A percentile compares a stretch with the other conserved stretches of the same genome.
Evolutionary conservation across 2,888 invertebrate species (phyloP).

Genomic region (Ennomos fuscantarius): DNA sequence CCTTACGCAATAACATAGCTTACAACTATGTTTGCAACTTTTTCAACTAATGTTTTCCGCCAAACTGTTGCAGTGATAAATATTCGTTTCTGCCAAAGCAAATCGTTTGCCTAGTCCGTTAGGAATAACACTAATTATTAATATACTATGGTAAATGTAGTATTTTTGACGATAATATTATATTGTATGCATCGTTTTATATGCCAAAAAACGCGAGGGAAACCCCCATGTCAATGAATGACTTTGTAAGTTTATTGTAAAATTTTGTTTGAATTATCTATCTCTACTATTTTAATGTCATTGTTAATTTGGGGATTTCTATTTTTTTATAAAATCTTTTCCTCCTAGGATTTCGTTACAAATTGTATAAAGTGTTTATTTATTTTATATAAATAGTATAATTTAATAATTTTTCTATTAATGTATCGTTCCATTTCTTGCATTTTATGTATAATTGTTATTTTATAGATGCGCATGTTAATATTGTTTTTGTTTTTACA

Average conservation of each 20-base stretch:
- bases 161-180: conserved; percentile 44
- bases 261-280: conserved; percentile 6
- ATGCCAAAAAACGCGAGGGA: conserved; percentile 39
- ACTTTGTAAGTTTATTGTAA: conserved; percentile 16
- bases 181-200: conserved; percentile 44
- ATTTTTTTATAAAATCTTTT: conserved; percentile 42
- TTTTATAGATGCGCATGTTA: conserved; percentile 77
- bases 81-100: conserved; percentile 38
- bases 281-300: not conserved
- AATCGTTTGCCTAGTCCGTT: conserved; percentile 55
- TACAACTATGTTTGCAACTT: too few relatives aligned
- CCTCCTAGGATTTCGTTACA: conserved; percentile 79
- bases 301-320: conserved; percentile 23
- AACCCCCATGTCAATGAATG: conserved; percentile 22
- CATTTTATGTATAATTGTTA: conserved; percentile 82
- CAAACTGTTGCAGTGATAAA: conserved; percentile 12
- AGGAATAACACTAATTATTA: conserved; percentile 50
- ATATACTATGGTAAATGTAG: conserved; percentile 43
- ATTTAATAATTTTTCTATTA: conserved; percentile 59
- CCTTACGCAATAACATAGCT: too few relatives aligned
- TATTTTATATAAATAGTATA: conserved; percentile 71
- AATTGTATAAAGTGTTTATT: conserved; percentile 62
- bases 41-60: too few relatives aligned
- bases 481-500: conserved; percentile 61
- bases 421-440: conserved; percentile 78